Conservation (phyloP, 2,888 invertebrate species). For the Antheraea assamensis region DNA sequence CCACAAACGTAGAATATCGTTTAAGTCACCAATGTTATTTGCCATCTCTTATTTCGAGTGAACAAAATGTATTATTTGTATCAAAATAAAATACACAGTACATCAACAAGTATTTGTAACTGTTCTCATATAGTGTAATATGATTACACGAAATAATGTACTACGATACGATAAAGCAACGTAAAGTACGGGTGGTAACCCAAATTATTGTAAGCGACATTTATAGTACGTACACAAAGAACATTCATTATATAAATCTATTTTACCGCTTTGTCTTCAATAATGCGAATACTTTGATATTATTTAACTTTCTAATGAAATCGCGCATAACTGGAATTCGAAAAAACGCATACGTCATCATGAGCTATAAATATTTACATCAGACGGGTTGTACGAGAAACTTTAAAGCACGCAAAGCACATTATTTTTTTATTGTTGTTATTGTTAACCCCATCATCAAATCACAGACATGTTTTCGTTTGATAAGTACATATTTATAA, state of each 20-base stretch:
- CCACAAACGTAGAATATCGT: too few relatives aligned
- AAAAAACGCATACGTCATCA: neutral
- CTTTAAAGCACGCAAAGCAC: neutral
- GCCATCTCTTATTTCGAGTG: too few relatives aligned
- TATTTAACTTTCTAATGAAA: slow-evolving; percentile 3
- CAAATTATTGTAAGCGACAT: slow-evolving; percentile 30
- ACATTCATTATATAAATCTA: slow-evolving; percentile 29
- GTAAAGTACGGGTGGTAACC: too few relatives aligned
- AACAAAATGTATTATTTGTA: too few relatives aligned
- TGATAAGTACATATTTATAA: neutral
- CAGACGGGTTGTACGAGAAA: neutral
- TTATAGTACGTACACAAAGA: slow-evolving; percentile 30
- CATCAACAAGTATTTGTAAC: too few relatives aligned
- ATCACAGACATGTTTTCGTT: neutral
- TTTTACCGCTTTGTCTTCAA: neutral
- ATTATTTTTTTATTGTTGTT: neutral
- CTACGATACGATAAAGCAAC: too few relatives aligned
- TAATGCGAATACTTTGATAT: neutral
- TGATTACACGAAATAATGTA: too few relatives aligned
- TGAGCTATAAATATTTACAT: neutral
- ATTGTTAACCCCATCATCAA: neutral
- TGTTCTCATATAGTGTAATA: too few relatives aligned
- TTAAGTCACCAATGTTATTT: too few relatives aligned
- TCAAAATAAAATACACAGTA: too few relatives aligned
- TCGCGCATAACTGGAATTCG: neutral